These are phyloP conservation scores for Austrolebias charrua DNA, from an alignment of 2,797 vertebrate genomes.

Conservation along the genomic window DNA sequence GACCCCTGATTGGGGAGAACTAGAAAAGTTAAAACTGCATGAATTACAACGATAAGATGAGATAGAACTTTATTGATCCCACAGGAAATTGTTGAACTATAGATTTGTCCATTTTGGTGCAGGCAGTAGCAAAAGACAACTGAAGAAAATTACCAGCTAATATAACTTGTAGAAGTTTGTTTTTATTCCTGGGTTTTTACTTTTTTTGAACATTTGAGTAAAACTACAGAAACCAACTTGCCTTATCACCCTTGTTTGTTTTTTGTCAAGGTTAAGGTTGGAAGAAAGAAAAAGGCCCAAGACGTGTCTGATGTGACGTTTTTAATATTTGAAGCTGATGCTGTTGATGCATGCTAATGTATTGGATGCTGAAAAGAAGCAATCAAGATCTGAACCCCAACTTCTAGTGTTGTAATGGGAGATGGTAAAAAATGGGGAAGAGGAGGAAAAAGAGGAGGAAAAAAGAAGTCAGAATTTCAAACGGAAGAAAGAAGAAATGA, in stretches of 20 bases:
- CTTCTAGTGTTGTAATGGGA: constrained; percentile 79
- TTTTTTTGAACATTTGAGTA: constrained; percentile 53
- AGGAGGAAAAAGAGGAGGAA: constrained; percentile 76
- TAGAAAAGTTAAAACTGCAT: too few species aligned
- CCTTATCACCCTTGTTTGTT: constrained; percentile 81
- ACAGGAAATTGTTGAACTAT: too few species aligned
- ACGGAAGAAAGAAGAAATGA: constrained; percentile 99
- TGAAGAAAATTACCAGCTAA: constrained; percentile 15
- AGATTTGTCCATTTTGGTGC: neutral
- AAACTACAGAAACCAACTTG: constrained; percentile 61
- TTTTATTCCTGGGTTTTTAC: constrained; percentile 45
- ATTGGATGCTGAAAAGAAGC: constrained; percentile 89
- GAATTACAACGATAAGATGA: too few species aligned
- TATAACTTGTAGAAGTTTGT: constrained; percentile 30
- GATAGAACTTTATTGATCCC: too few species aligned
- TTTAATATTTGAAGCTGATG: constrained; percentile 97
- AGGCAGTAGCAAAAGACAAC: neutral
- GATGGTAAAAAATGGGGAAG: constrained; percentile 78
- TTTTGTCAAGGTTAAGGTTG: constrained; percentile 97
- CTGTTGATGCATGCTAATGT: constrained; percentile 96
- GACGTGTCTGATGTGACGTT: constrained; percentile 98
- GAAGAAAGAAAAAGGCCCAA: constrained; percentile 99
- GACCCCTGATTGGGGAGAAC: too few species aligned
- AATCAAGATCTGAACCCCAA: constrained; percentile 74
- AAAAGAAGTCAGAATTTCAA: constrained; percentile 88